Evolutionary conservation across 2,113 vertebrate genomes (phyloP), one percentile per base, ranked within the genome.

Genomic region (Heterocephalus glaber): DNA sequence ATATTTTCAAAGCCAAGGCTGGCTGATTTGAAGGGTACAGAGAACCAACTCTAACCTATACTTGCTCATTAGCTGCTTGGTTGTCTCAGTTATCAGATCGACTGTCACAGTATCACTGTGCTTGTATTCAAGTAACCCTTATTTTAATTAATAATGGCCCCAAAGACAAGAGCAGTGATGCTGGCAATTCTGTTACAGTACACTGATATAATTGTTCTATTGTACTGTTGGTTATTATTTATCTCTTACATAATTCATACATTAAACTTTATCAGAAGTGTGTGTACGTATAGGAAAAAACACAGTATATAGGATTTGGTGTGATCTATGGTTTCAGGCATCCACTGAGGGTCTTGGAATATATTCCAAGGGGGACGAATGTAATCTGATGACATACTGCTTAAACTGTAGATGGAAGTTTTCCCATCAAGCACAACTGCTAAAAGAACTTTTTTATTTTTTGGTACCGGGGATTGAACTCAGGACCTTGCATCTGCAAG

Each of bases 361-460:
- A 11, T 49, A 38, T 49, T 1, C 22, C 28, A 11, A 58, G 26
- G 16, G 16, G 20, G 13, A 7, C n/a, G 20, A 66, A 17, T 52
- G 2, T 10, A 79, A 80, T 68, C 38, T 10, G 12, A 79, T 56
- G 4, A 52, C 12, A 16, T 33, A 30, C 13, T 41, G 47, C 20
- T 93, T 74, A 66, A 3, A 77, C 0, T 61, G 22, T 38, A 68
- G 52, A 61, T 68, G 13, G 11, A 44, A 80, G 20, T 74, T 66
- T 85, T 76, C 44, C 17, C 52, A 72, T 19, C 44, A 76, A 95
- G 80, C 5, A 72, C 44, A 90, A 52, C 0, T 44, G 28, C 52
- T 77, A 60, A 38, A 90, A 61, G 14, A 92, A 38, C 63, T 94
- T 90, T 76, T 90, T 77, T n/a, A n/a, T n/a, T n/a, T n/a, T n/a